Evolutionary conservation across 2,888 invertebrate genomes (phyloP).

Genomic region (Chrysolina oricalcia): DNA sequence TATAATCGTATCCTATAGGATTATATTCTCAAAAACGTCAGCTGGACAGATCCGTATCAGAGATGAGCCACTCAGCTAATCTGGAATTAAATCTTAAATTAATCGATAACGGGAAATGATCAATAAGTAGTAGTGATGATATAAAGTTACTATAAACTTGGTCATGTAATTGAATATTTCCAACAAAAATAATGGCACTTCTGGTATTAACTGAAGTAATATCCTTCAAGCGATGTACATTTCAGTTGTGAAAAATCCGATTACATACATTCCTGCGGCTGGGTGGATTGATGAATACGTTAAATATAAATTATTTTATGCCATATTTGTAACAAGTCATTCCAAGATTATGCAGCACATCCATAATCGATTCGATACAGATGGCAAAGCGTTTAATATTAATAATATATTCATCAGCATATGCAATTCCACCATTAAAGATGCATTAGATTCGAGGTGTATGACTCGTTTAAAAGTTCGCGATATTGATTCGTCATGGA

Average conservation of each 20-base stretch:
- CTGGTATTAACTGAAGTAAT: background rate
- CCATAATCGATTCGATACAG: conserved; percentile 15
- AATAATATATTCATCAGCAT: conserved; percentile 25
- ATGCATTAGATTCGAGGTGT: conserved; percentile 19
- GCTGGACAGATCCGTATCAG: too few species aligned
- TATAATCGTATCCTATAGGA: too few species aligned
- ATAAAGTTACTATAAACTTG: too few species aligned
- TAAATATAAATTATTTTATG: conserved; percentile 16
- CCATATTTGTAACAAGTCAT: conserved; percentile 31
- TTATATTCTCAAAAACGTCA: too few species aligned
- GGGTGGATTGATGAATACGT: conserved; percentile 14
- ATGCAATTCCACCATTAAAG: conserved; percentile 25
- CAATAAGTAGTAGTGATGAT: too few species aligned
- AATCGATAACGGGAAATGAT: too few species aligned
- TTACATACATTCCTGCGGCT: background rate
- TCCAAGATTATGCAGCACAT: conserved; percentile 16
- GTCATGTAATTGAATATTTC: background rate
- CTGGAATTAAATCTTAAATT: too few species aligned
- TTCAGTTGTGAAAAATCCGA: background rate
- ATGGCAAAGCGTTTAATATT: conserved; percentile 8
- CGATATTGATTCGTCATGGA: conserved; percentile 1
- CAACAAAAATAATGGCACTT: background rate
- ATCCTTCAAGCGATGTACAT: background rate
- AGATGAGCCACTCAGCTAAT: too few species aligned
- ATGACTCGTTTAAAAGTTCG: background rate